A percentile compares a stretch with the other conserved stretches of the same genome.
phyloP scores from a whole-genome alignment of 2,888 invertebrate genomes.

The Lasioglossum lativentre region DNA sequence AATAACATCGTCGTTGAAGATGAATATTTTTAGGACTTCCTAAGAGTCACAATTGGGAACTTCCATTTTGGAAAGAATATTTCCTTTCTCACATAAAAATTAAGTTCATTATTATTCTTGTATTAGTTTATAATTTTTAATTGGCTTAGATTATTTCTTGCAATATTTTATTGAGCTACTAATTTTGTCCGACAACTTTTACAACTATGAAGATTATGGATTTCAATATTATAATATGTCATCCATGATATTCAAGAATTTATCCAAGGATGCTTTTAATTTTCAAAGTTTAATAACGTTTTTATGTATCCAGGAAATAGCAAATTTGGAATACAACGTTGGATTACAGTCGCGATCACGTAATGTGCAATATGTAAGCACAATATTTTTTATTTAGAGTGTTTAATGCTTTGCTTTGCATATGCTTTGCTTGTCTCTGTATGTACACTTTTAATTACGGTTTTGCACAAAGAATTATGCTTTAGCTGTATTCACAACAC shows the following conservation, averaged over 20 bases:
- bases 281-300: constrained; percentile 55
- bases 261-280: background rate
- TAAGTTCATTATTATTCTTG: background rate
- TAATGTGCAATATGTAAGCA: constrained; percentile 68
- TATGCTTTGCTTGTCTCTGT: constrained; percentile 35
- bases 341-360: constrained; percentile 65
- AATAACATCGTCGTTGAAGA: constrained; percentile 44
- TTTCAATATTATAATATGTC: too few species aligned
- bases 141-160: background rate
- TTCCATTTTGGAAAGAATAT: constrained; percentile 9
- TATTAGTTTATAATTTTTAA: background rate
- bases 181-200: too few species aligned
- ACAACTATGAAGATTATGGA: too few species aligned
- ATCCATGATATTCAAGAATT: too few species aligned
- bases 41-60: background rate
- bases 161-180: too few species aligned
- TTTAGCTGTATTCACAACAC: background rate
- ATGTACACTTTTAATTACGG: background rate
- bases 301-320: constrained; percentile 58
- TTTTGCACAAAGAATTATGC: too few species aligned
- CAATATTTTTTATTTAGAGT: constrained; percentile 55
- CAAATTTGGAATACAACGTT: constrained; percentile 59
- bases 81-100: constrained; percentile 30
- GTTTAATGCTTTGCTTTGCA: constrained; percentile 45
- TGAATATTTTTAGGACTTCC: background rate